These are phyloP conservation scores for Darevskia nairensis DNA, from an alignment of 2,797 vertebrate species.

Conservation along the genomic window DNA sequence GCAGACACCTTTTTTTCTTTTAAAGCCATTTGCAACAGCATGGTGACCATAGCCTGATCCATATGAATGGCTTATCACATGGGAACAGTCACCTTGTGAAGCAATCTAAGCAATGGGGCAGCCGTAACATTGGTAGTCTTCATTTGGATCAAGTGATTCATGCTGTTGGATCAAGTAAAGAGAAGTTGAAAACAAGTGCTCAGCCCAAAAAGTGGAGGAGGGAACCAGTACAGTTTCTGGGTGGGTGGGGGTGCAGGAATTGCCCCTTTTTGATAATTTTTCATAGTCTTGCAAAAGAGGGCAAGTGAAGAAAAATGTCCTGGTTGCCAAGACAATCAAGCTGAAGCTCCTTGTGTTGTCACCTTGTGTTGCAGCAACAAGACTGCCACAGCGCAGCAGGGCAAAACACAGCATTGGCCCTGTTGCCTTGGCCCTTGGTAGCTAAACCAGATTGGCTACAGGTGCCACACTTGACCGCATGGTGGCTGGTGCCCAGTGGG, in stretches of 20 bases:
- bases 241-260: neutral
- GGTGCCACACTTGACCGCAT: neutral
- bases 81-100: neutral
- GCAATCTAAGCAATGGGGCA: neutral
- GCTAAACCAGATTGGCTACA: neutral
- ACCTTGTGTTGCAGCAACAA: neutral
- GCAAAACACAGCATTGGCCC: neutral
- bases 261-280: neutral
- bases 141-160: neutral
- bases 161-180: neutral
- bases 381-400: neutral
- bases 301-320: neutral
- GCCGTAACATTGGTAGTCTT: neutral
- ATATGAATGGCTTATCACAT: constrained; percentile 23
- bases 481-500: too few relatives aligned
- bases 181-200: neutral
- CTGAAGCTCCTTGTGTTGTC: neutral
- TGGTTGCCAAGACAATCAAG: neutral
- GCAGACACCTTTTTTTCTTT: neutral
- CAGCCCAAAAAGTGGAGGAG: neutral
- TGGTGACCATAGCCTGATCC: neutral
- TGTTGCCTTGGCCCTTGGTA: neutral
- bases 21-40: neutral
- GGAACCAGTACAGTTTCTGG: neutral
- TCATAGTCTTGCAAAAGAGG: neutral